phyloP scores from a whole-genome alignment of 2,888 invertebrate species.

The Nemotelus pantherinus region DNA sequence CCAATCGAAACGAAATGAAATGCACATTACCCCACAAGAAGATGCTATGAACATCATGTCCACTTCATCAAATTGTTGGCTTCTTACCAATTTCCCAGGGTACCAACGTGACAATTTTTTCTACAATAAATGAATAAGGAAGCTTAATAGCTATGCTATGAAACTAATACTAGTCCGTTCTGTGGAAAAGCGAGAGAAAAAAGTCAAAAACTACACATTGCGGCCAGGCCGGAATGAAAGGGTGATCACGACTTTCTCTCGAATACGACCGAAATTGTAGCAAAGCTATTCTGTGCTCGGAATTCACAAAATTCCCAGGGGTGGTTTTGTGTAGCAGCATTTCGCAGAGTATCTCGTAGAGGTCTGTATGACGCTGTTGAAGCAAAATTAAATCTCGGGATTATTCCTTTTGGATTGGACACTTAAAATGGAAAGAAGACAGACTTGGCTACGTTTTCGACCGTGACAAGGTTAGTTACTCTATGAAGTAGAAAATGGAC shows the following conservation, averaged over 20 bases:
- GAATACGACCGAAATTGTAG: background rate
- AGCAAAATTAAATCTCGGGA: slow-evolving; percentile 27
- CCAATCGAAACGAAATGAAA: background rate
- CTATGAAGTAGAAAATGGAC: slow-evolving; percentile 20
- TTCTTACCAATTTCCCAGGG: slow-evolving; percentile 24
- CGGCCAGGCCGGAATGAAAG: no score
- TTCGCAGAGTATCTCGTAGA: background rate
- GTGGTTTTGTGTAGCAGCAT: background rate
- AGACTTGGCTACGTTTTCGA: slow-evolving; percentile 18
- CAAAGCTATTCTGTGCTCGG: slow-evolving; percentile 11
- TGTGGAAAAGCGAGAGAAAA: background rate
- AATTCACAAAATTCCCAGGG: slow-evolving; percentile 16
- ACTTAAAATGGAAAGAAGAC: slow-evolving; percentile 16
- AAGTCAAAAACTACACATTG: background rate
- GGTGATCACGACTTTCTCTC: background rate
- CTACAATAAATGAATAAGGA: background rate
- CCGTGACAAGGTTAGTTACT: slow-evolving; percentile 1
- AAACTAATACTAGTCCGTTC: background rate
- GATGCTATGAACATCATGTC: background rate
- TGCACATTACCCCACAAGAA: background rate
- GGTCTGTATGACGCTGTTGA: background rate
- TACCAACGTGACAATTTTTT: slow-evolving; percentile 31
- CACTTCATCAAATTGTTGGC: slow-evolving; percentile 6
- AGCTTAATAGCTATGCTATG: slow-evolving; percentile 13
- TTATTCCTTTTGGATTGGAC: slow-evolving; percentile 17